Conservation (phyloP, 1,140 invertebrate genomes). For the Nebria ingens region DNA sequence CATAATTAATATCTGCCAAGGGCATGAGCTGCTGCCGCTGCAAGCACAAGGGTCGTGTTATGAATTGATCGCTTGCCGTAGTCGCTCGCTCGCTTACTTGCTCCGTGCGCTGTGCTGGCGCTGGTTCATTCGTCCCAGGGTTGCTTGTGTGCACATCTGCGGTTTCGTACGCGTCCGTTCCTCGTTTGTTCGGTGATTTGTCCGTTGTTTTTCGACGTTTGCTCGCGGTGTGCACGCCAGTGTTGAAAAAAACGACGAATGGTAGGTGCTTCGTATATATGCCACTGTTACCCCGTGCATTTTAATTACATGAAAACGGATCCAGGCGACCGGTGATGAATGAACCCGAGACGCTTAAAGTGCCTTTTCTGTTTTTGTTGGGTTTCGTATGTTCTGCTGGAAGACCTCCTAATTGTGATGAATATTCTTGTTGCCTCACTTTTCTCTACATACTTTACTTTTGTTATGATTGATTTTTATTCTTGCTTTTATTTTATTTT, state of each 20-base stretch:
- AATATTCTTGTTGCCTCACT: not conserved
- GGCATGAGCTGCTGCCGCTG: no score
- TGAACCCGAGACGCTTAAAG: not conserved
- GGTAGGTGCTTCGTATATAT: no score
- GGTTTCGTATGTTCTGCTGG: not conserved
- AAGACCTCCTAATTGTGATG: not conserved
- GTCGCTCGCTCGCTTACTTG: no score
- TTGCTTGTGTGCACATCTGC: no score
- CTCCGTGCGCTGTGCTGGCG: no score
- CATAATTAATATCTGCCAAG: no score
- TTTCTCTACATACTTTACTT: not conserved
- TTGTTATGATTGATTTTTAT: not conserved
- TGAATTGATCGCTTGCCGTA: no score
- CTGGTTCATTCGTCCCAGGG: no score
- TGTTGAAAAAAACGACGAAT: not conserved
- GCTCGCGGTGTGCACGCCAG: not conserved
- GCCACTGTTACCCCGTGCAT: not conserved
- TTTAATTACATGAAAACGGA: not conserved
- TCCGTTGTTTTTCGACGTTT: not conserved
- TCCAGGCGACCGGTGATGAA: not conserved
- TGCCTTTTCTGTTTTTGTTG: not conserved
- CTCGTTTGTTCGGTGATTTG: not conserved
- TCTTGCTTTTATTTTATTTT: not conserved
- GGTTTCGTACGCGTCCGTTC: not conserved
- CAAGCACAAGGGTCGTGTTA: no score